Conservation (phyloP, 2,888 invertebrate species). For the Penaeus monodon region DNA sequence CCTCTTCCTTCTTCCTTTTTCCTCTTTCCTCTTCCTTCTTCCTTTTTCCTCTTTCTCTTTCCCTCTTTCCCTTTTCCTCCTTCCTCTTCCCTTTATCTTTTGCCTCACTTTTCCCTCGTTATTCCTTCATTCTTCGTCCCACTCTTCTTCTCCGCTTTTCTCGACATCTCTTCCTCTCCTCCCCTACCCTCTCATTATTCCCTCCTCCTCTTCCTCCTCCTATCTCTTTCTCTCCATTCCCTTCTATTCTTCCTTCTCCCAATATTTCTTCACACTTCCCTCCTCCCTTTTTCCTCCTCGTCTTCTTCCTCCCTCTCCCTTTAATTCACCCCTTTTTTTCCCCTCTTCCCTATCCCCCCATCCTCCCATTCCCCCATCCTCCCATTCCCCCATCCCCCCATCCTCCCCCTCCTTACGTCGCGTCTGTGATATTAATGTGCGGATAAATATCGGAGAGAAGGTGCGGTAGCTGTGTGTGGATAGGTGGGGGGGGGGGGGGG, state of each 20-base stretch:
- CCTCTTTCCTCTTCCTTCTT: too few relatives aligned
- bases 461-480: too few relatives aligned
- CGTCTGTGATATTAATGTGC: too few relatives aligned
- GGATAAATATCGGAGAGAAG: too few relatives aligned
- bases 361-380: neutral
- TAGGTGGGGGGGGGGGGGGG: too few relatives aligned
- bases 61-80: neutral
- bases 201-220: neutral
- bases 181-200: neutral
- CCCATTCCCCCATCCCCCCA: neutral
- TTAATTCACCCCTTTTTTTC: neutral
- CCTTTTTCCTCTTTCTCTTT: neutral
- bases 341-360: neutral
- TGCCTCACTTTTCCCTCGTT: too few relatives aligned
- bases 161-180: neutral
- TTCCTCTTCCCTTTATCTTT: neutral
- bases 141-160: neutral
- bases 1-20: fast-evolving
- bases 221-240: neutral
- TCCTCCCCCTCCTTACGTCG: neutral
- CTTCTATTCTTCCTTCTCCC: neutral
- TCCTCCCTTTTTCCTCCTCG: neutral
- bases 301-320: neutral
- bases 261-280: neutral
- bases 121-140: neutral